A percentile compares a stretch with the other conserved stretches of the same genome.
These are phyloP conservation scores for Colinus virginianus DNA, from an alignment of 2,113 vertebrate genomes.

Conservation along the genomic window DNA sequence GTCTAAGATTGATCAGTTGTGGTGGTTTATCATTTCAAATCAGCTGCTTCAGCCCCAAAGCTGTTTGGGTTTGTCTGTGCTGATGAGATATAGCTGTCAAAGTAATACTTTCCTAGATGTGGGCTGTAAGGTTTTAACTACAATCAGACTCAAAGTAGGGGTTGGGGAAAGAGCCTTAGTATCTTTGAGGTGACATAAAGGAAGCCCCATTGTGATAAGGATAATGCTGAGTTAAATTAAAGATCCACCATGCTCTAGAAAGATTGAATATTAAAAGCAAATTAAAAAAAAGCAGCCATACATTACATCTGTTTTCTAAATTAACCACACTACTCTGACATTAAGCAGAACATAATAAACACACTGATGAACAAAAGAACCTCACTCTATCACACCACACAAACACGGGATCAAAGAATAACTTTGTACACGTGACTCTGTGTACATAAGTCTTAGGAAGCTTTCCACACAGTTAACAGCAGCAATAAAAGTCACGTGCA, in stretches of 20 bases:
- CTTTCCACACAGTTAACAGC: neutral
- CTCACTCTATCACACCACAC: rapidly evolving
- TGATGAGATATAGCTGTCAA: neutral
- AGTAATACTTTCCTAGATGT: neutral
- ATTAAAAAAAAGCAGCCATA: neutral
- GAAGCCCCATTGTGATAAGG: neutral
- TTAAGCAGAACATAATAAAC: neutral
- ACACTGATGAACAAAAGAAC: neutral
- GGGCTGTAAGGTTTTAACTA: neutral
- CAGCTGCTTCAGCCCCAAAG: neutral
- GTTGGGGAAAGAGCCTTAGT: neutral
- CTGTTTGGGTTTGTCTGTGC: neutral
- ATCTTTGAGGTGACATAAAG: neutral
- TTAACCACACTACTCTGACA: neutral
- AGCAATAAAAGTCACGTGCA: neutral
- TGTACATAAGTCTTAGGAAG: neutral
- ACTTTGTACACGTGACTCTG: neutral
- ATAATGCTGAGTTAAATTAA: neutral
- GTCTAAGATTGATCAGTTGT: neutral
- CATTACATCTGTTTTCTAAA: neutral
- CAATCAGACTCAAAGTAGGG: neutral
- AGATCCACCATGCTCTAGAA: neutral
- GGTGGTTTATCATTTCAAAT: neutral
- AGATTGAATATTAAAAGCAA: neutral
- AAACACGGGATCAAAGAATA: neutral